phyloP scores from a whole-genome alignment of 2,797 vertebrate genomes.

The Tangara arthus region DNA sequence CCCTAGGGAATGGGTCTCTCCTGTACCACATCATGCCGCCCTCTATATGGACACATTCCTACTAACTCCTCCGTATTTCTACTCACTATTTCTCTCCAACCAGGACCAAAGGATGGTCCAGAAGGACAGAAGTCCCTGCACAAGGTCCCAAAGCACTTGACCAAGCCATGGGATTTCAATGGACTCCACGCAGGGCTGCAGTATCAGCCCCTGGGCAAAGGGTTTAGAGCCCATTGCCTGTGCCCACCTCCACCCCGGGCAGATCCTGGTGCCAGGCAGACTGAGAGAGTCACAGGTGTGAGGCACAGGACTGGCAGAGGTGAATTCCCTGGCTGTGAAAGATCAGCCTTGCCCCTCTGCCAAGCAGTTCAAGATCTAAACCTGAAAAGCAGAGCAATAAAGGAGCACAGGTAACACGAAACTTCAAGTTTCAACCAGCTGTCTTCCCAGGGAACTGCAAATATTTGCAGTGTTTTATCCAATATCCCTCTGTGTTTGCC shows the following conservation, averaged over 20 bases:
- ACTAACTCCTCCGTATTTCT: neutral
- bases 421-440: neutral
- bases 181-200: neutral
- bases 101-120: neutral
- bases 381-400: neutral
- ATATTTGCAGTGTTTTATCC: conserved; percentile 9
- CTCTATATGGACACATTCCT: neutral
- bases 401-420: rapidly evolving
- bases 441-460: neutral
- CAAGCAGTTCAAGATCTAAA: neutral
- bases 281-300: rapidly evolving
- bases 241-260: rapidly evolving
- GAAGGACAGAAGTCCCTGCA: neutral
- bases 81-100: neutral
- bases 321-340: neutral
- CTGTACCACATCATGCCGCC: neutral
- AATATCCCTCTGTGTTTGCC: neutral
- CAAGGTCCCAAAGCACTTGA: neutral
- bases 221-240: rapidly evolving
- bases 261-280: neutral
- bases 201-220: neutral
- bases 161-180: neutral
- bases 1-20: neutral
- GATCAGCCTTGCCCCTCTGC: neutral
- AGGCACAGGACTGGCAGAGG: neutral